Percentiles rank a stretch among this genome's conserved stretches.
These are phyloP conservation scores for Aramus guarauna DNA, from an alignment of 2,113 vertebrate species.

Conservation along the genomic window DNA sequence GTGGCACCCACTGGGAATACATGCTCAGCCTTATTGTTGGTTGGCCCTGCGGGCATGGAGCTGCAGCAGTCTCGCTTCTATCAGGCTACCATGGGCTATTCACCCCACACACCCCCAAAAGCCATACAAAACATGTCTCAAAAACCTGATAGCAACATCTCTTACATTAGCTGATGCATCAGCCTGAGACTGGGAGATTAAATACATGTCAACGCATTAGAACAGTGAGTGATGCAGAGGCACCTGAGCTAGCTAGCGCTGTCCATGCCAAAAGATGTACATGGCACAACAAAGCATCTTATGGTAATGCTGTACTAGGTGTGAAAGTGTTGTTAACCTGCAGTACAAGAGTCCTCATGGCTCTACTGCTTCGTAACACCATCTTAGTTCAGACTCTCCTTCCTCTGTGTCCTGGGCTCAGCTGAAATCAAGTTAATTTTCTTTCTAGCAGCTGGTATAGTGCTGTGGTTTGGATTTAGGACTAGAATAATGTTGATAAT, in stretches of 20 bases:
- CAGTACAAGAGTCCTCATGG: background rate
- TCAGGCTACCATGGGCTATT: background rate
- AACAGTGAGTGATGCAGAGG: background rate
- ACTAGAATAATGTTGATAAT: no score
- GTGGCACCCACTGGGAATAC: background rate
- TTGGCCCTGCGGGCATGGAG: background rate
- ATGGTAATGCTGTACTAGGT: background rate
- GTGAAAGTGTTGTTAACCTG: background rate
- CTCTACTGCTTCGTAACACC: background rate
- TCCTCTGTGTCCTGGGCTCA: background rate
- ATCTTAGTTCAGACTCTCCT: background rate
- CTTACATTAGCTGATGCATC: background rate
- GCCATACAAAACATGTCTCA: background rate
- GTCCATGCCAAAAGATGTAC: background rate
- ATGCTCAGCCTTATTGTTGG: background rate
- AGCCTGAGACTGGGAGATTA: background rate
- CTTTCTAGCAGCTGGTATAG: no score
- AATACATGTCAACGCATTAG: background rate
- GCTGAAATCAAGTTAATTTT: no score
- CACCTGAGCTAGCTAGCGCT: background rate
- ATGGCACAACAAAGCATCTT: background rate
- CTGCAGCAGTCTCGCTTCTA: background rate
- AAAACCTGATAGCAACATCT: background rate
- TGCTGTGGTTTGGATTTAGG: no score
- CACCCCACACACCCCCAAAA: background rate